Base-by-base conservation (phyloP, 2,888 invertebrate species). In the Lagria hirta region DNA sequence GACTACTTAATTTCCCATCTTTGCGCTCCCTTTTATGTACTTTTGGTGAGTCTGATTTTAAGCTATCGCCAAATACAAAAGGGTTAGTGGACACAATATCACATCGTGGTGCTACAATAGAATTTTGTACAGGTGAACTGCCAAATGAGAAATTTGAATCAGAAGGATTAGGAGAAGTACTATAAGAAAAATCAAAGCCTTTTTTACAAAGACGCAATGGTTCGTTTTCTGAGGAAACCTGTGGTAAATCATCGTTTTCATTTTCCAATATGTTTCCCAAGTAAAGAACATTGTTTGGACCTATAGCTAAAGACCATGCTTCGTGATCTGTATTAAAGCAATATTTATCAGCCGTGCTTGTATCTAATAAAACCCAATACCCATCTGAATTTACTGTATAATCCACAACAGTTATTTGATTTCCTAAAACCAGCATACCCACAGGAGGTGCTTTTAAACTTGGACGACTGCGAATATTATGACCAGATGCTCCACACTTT, bases 401-500 rank as follows among this genome's bases (percentile, higher is more conserved):
- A 68, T 83, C 82, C 28, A 78, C 75, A 27, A 81, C 80, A 23
- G 75, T 77, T 40, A 86, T 75, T 35, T 76, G 72, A 62, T 84
- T 83, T 13, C 84, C 84, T 48, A 83, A 73, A 2, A 80, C 80
- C 13, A 87, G 69, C 69, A 71, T 70, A 8, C 86, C 87, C 18
- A 86, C 80, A 6, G 83, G 80, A 2, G 81, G 76, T 2, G 85
- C 83, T 64, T 81, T 82, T 32, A 86, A 70, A 58, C 77, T 82
- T 3, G 86, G 84, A 45, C 78, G 71, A 48, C 80, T 79, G 28
- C 86, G 74, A 27, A 87, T 81, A 62, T 86, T 86, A 67, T 86
- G 86, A 1, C 86, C 86, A 11, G 84, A 84, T 17, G 84, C 83
- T 1, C 86, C 86, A 66, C 86, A 86, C 61, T 83, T 84, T 3